Base-by-base conservation (phyloP, 2,797 vertebrate species). In the Petrocephalus sullivani region DNA sequence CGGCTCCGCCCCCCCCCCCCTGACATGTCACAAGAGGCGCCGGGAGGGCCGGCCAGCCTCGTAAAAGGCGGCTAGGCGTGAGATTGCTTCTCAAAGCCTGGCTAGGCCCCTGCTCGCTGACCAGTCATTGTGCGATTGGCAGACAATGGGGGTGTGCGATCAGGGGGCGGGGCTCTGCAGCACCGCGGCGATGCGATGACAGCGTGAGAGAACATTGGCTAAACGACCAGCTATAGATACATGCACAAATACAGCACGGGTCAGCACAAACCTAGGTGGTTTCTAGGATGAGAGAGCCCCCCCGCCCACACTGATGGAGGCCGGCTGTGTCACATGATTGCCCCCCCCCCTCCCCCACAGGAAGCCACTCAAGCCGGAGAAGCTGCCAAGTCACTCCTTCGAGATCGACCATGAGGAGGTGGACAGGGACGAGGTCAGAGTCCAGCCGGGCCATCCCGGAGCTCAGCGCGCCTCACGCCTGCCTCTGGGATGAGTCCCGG, bases 391-490 rank as follows among this genome's bases (percentile, higher is more conserved):
- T 6, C 98, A 99, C 94, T 98, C 97, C 86, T 99, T 99, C 93
- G 98, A 99, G 96, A 96, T 99, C 0, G 98, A 99, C 94, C 96
- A 99, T 91, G 98, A 99, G 93, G 98, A 99, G 82, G 93, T 97
- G 90, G 98, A 99, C 93, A 99, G 98, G 90, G 98, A 99, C 95
- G 98, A 99, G 95, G 98, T 99, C 95, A 94, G 97, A 94, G n/a
- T 82, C 1, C 33, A 23, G 2, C 61, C 61, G 3, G n/a, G 23
- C 8, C 16, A 16, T 8, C 12, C 51, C 28, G 21, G 16, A 23
- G 8, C 3, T 19, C 23, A 16, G 33, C 3, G 9, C 14, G 28
- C 28, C 28, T 28, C 28, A 28, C n/a, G 23, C 78, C 78, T 53
- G 19, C n/a, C n/a, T 46, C 14, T 78, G 71, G 19, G 33, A 78